Evolutionary conservation across 2,797 vertebrate species (phyloP).

Genomic region (Helostoma temminkii): DNA sequence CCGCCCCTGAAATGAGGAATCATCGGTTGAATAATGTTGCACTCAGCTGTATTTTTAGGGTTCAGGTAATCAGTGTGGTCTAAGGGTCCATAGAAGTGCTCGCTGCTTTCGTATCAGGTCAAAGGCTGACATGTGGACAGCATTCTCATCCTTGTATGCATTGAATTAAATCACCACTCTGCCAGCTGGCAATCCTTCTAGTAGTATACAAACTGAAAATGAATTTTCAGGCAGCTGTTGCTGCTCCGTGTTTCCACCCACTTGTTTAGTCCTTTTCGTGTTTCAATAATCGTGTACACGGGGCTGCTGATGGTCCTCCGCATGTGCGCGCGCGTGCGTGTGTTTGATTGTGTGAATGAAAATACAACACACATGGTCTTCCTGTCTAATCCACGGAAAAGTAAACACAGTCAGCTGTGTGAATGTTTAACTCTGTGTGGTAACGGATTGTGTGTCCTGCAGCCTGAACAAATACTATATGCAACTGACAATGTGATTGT

Average conservation of each 20-base stretch:
- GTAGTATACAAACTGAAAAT: too few species aligned
- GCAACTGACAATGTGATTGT: too few species aligned
- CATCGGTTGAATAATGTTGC: background rate
- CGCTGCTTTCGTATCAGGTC: background rate
- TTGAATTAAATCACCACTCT: background rate
- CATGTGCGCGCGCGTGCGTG: constrained; percentile 9
- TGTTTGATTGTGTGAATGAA: constrained; percentile 23
- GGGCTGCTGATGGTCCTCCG: background rate
- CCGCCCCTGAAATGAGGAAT: background rate
- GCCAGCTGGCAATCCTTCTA: background rate
- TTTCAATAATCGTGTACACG: background rate
- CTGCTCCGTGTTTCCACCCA: background rate
- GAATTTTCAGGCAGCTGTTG: background rate
- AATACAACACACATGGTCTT: constrained; percentile 25
- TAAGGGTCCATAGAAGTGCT: background rate
- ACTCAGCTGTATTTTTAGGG: too few species aligned
- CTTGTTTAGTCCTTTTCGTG: background rate
- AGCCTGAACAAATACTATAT: constrained; percentile 5
- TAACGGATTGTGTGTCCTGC: constrained; percentile 39
- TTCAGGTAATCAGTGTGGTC: background rate
- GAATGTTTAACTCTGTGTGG: constrained; percentile 46
- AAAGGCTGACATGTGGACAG: fast-evolving
- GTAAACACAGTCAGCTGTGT: constrained; percentile 45
- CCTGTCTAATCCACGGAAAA: constrained; percentile 39
- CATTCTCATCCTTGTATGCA: background rate